Percentiles rank a stretch among this genome's conserved stretches.
Evolutionary conservation across 2,797 vertebrate genomes (phyloP).

Genomic region (Acipenser transmontanus): DNA sequence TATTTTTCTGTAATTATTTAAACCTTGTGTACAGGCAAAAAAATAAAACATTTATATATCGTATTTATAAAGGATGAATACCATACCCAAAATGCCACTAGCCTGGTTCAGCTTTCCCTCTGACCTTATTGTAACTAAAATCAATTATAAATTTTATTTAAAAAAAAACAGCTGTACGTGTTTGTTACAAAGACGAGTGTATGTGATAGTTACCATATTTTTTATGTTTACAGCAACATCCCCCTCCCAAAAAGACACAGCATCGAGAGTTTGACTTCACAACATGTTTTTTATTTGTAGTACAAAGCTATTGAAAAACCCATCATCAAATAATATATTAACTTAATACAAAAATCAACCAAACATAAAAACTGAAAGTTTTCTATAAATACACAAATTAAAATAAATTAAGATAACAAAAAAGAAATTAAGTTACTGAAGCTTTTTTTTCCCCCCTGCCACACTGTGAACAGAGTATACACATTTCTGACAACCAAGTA

Average conservation of each 20-base stretch:
- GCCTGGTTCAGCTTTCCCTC: no score
- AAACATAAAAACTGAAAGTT: slow-evolving; percentile 39
- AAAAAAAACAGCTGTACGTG: no score
- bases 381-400: slow-evolving; percentile 70
- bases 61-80: no score
- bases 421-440: slow-evolving; percentile 57
- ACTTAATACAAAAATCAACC: slow-evolving; percentile 62
- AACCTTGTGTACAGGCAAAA: no score
- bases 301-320: slow-evolving; percentile 49
- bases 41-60: no score
- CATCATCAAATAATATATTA: slow-evolving; percentile 59
- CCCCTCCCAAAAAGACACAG: not conserved
- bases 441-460: slow-evolving; percentile 28
- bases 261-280: not conserved
- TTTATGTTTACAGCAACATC: slow-evolving; percentile 4
- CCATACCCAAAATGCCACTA: no score
- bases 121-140: no score
- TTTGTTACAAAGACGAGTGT: no score
- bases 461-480: no score
- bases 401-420: slow-evolving; percentile 61
- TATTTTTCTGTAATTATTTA: no score
- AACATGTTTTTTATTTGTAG: slow-evolving; percentile 48
- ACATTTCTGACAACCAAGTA: no score
- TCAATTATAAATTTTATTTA: no score
- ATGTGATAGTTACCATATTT: not conserved